Evolutionary conservation across 2,797 vertebrate genomes (phyloP).

Genomic region (Eutrigla gurnardus): DNA sequence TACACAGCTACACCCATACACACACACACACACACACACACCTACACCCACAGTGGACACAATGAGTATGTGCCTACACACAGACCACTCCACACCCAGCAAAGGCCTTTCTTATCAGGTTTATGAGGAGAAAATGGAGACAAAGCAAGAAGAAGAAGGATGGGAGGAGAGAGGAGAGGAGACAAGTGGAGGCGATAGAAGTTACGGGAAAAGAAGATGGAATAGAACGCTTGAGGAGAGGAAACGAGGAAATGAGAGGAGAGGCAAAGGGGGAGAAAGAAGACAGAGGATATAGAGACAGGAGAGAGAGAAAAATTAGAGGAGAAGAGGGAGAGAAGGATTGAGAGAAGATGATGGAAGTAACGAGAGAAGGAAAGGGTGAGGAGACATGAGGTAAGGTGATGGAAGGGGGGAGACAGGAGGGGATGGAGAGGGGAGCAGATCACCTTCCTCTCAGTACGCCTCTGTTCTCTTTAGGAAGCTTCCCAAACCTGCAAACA

Average conservation of each 20-base stretch:
- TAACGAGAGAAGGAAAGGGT: not conserved
- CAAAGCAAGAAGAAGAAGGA: not conserved
- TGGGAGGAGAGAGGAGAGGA: not conserved
- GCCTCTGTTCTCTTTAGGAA: conserved; percentile 42
- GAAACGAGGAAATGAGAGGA: not conserved
- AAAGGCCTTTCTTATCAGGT: conserved; percentile 37
- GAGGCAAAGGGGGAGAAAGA: not conserved
- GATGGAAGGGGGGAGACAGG: not conserved
- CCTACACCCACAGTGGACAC: conserved; percentile 28
- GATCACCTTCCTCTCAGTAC: conserved; percentile 29
- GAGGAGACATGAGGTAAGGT: not conserved
- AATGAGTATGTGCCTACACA: conserved; percentile 40
- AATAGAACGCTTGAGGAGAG: not conserved
- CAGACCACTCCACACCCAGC: conserved; percentile 58
- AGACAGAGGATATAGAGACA: not conserved
- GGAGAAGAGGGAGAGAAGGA: not conserved
- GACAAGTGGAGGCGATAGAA: not conserved
- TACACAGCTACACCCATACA: conserved; percentile 14
- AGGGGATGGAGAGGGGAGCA: not conserved
- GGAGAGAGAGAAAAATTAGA: not conserved
- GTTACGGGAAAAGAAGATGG: not conserved
- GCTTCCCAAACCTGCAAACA: conserved; percentile 45
- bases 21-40: conserved; percentile 32
- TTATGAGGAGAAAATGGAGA: conserved; percentile 7
- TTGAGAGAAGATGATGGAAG: not conserved